phyloP scores from a whole-genome alignment of 2,113 vertebrate species.

The Desmodus rotundus region DNA sequence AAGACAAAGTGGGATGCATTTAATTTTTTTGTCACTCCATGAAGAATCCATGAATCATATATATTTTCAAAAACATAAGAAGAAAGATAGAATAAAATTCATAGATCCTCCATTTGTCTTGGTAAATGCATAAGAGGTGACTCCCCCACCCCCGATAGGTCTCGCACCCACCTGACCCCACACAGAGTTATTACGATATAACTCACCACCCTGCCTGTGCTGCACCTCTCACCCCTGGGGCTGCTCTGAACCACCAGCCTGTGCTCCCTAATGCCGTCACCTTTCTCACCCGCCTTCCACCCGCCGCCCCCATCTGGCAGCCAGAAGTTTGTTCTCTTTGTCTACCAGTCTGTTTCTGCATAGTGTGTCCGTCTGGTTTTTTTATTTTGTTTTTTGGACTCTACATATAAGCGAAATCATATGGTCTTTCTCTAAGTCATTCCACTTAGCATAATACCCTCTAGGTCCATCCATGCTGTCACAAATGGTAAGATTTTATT shows the following conservation, averaged over 20 bases:
- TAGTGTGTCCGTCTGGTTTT: neutral
- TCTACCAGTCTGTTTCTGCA: neutral
- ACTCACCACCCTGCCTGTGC: neutral
- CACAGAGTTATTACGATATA: too few species aligned
- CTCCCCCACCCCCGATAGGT: neutral
- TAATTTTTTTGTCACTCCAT: neutral
- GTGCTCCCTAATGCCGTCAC: neutral
- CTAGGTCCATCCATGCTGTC: neutral
- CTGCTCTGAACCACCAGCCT: neutral
- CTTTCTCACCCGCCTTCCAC: neutral
- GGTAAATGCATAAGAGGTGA: neutral
- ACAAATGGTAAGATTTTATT: neutral
- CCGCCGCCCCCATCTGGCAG: neutral
- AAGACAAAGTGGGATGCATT: neutral
- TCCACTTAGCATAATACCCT: neutral
- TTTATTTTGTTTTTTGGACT: neutral
- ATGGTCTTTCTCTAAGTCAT: neutral
- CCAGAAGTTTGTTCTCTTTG: neutral
- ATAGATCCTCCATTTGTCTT: neutral
- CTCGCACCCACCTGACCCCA: neutral
- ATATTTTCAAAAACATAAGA: conserved; percentile 33
- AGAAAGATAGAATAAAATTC: neutral
- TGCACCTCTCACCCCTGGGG: neutral
- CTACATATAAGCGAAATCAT: neutral
- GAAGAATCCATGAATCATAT: neutral